Conservation (phyloP, 1,140 invertebrate species). For the Caerostris darwini region DNA sequence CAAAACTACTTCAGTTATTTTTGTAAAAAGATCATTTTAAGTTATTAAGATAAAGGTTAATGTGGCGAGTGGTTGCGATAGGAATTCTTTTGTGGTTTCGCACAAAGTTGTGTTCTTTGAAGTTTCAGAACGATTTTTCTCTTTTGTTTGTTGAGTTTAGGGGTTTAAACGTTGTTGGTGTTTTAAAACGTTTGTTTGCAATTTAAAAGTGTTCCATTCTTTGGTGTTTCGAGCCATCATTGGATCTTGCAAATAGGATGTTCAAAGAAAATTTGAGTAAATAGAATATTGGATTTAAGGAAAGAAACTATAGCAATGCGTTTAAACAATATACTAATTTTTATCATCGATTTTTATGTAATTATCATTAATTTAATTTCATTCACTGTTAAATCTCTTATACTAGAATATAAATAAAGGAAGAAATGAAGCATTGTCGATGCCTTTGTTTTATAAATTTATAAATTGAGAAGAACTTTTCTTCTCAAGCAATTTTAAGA, state of each 20-base stretch:
- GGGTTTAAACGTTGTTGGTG: background rate
- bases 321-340: too few species aligned
- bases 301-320: too few species aligned
- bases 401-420: too few species aligned
- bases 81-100: constrained; percentile 55
- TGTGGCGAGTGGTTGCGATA: background rate
- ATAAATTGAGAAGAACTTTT: too few species aligned
- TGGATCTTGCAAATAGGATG: too few species aligned
- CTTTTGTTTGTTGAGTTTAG: background rate
- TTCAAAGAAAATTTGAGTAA: background rate
- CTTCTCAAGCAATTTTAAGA: too few species aligned
- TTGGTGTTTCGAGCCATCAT: background rate
- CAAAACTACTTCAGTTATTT: constrained; percentile 45
- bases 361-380: too few species aligned
- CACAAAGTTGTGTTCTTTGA: background rate
- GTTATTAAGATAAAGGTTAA: constrained; percentile 62
- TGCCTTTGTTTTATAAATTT: too few species aligned
- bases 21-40: constrained; percentile 20
- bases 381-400: too few species aligned
- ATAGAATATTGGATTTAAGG: too few species aligned
- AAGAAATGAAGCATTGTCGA: too few species aligned
- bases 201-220: background rate
- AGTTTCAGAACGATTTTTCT: background rate
- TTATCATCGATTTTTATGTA: too few species aligned
- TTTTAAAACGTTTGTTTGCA: background rate